These are phyloP conservation scores for Speoplatyrhinus poulsoni DNA, from an alignment of 2,113 vertebrate genomes.

Conservation along the genomic window DNA sequence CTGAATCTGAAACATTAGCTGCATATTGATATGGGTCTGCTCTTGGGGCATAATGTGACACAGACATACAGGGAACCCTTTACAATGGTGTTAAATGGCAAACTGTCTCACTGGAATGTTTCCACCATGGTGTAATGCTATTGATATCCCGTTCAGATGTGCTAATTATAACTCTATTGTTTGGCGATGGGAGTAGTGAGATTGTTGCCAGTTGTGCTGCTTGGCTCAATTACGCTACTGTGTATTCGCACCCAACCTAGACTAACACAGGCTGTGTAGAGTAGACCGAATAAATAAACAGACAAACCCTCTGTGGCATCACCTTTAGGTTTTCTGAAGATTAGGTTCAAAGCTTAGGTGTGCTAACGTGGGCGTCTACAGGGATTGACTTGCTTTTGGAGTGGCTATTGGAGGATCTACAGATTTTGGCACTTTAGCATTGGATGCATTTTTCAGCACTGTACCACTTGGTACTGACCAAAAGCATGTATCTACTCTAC, in stretches of 20 bases:
- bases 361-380: too few species aligned
- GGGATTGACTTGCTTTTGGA: too few species aligned
- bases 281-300: too few species aligned
- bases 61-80: neutral
- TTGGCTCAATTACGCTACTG: conserved; percentile 26
- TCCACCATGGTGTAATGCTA: conserved; percentile 23
- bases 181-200: conserved; percentile 25
- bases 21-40: neutral
- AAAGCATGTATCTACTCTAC: neutral
- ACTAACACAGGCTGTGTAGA: neutral
- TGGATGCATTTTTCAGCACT: too few species aligned
- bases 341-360: too few species aligned
- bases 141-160: conserved; percentile 30
- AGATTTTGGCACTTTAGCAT: too few species aligned
- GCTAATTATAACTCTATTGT: conserved; percentile 52
- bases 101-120: neutral
- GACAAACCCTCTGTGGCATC: too few species aligned
- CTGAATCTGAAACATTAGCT: conserved; percentile 14
- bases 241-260: conserved; percentile 29
- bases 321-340: too few species aligned
- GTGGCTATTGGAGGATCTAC: too few species aligned
- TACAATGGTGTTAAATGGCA: conserved; percentile 10
- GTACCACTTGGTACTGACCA: conserved; percentile 11
- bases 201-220: conserved; percentile 11
- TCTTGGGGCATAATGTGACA: conserved; percentile 1